Evolutionary conservation across 2,113 vertebrate genomes (phyloP), one percentile per base, ranked within the genome.

Genomic region (Progne subis): DNA sequence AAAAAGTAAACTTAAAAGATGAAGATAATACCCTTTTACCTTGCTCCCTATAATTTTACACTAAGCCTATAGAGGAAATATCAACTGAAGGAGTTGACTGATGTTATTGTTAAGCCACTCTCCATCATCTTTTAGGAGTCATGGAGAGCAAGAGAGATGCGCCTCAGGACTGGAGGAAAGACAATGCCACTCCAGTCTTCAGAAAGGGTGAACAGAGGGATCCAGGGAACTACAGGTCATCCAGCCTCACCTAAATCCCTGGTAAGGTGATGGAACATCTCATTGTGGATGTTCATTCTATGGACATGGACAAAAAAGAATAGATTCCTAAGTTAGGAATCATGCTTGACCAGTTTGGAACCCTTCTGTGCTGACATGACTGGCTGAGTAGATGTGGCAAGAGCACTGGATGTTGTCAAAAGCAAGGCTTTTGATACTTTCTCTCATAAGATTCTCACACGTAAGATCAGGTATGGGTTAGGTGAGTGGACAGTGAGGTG

Each of bases 251-350:
- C 15, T n/a, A 44, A 86, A 82, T 68, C 32, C 23, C 8, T 47
- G 28, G n/a, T 75, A 75, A 46, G 18, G 6, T 5, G 7, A 60
- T 39, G 11, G 46, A 47, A 39, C 24, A 53, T 10, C 39, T 75
- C 37, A 25, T 41, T 41, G 18, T 60, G 46, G 13, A 29, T 53
- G 12, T 18, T 68, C 2, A 2, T 16, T 75, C 24, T 21, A 47
- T 0, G 0, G 12, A 53, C 0, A 0, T 60, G 41, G n/a, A 31
- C 13, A 39, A 82, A 68, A 55, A 52, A n/a, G 4, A 11, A 25
- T 25, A 14, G 29, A 53, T 75, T 3, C 3, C 7, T 26, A 25
- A 68, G 19, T 46, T 12, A 53, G 53, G 75, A 75, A 39, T 53
- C 13, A 15, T 17, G 7, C 24, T 74, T 37, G 46, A 18, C 28